Percentiles rank a stretch among this genome's conserved stretches.
These are phyloP conservation scores for Notothenia coriiceps DNA, from an alignment of 2,113 vertebrate species.

Conservation along the genomic window DNA sequence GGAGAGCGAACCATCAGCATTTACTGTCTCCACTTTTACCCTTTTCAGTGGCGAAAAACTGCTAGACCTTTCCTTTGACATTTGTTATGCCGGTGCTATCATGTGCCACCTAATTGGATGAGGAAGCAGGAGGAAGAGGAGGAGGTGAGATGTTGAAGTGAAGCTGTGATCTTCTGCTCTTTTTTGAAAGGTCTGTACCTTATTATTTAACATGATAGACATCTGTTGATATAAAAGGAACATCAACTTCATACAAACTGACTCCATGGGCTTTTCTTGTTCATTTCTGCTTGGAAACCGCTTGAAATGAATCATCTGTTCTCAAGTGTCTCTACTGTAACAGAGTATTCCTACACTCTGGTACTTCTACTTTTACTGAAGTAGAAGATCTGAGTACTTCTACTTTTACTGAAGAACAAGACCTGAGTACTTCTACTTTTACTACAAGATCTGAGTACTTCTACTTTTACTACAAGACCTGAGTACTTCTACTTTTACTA, in stretches of 20 bases:
- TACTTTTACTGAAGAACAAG: too few species aligned
- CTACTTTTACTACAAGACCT: too few species aligned
- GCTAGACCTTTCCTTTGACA: slow-evolving; percentile 59
- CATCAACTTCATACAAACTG: neutral
- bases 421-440: too few species aligned
- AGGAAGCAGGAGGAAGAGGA: slow-evolving; percentile 23
- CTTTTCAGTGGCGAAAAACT: slow-evolving; percentile 54
- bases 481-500: too few species aligned
- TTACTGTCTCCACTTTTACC: slow-evolving; percentile 40
- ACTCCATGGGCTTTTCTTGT: neutral
- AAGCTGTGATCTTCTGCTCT: slow-evolving; percentile 6
- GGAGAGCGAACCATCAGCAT: slow-evolving; percentile 30
- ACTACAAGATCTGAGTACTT: too few species aligned
- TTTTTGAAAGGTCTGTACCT: neutral
- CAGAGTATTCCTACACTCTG: too few species aligned
- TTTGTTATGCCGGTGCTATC: slow-evolving; percentile 49
- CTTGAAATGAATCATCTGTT: neutral
- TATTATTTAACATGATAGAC: neutral
- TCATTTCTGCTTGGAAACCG: neutral
- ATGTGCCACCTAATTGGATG: slow-evolving; percentile 51
- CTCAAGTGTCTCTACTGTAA: too few species aligned
- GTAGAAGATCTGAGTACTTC: too few species aligned
- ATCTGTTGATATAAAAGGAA: neutral
- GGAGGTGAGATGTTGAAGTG: slow-evolving; percentile 11
- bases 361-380: too few species aligned